Conservation (phyloP, 2,797 vertebrate species). For the Artibeus jamaicensis region DNA sequence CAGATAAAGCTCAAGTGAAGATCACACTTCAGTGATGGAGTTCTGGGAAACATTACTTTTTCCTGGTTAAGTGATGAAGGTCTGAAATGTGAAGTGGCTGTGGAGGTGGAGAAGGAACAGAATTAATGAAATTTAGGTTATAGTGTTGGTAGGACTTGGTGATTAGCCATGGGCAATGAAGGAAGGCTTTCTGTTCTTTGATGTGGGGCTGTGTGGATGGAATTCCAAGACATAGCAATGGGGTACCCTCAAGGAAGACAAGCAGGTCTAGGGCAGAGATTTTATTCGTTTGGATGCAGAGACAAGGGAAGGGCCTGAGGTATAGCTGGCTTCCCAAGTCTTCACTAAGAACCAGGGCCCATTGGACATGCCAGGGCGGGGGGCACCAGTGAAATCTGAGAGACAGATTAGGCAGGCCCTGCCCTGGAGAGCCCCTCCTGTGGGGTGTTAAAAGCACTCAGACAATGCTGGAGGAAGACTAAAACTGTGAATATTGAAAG, state of each 20-base stretch:
- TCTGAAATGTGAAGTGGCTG: not conserved
- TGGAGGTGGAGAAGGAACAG: not conserved
- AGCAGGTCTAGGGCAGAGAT: not conserved
- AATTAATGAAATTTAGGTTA: not conserved
- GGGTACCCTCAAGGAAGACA: not conserved
- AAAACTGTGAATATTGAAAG: not conserved
- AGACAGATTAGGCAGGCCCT: not conserved
- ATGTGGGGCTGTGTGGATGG: not conserved
- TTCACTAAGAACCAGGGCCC: not conserved
- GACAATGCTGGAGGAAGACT: not conserved
- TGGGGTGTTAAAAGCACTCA: not conserved
- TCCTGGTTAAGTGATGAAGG: constrained; percentile 13
- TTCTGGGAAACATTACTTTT: not conserved
- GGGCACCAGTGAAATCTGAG: not conserved
- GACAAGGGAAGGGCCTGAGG: not conserved
- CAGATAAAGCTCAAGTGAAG: not conserved
- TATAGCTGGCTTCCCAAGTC: not conserved
- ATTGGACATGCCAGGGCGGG: not conserved
- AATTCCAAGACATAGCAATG: not conserved
- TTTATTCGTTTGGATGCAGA: constrained; percentile 1
- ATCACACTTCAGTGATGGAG: not conserved
- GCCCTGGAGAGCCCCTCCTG: not conserved
- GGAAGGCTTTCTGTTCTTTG: not conserved
- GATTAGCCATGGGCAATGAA: not conserved
- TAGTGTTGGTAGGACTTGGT: not conserved